Conservation (phyloP, 2,113 vertebrate species). For the Todiramphus chloris region DNA sequence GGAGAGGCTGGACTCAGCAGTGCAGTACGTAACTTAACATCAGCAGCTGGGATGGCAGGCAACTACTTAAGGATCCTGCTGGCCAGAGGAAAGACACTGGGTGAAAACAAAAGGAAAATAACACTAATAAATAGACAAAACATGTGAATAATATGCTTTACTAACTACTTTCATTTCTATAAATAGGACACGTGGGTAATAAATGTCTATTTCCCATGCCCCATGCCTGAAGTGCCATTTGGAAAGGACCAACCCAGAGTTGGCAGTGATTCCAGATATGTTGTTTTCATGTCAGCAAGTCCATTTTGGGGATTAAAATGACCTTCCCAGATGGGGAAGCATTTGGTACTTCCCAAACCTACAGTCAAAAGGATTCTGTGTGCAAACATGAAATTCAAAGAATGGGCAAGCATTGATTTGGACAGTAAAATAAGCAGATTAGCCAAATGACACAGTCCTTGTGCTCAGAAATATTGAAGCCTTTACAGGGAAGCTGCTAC, state of each 20-base stretch:
- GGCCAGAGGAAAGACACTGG: neutral
- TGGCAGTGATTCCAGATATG: neutral
- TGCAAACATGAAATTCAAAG: slow-evolving; percentile 46
- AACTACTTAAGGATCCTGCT: neutral
- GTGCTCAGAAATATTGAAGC: slow-evolving; percentile 43
- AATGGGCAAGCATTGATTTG: slow-evolving; percentile 5
- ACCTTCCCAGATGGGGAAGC: slow-evolving; percentile 60
- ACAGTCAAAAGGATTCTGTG: slow-evolving; percentile 32
- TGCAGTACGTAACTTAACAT: neutral
- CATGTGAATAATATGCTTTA: neutral
- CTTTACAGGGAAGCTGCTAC: slow-evolving; percentile 6
- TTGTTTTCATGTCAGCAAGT: slow-evolving; percentile 49
- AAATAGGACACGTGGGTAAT: neutral
- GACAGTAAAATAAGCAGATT: slow-evolving; percentile 42
- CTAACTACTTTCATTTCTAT: neutral
- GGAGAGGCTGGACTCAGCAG: neutral
- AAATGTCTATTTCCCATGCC: neutral
- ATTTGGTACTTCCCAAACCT: slow-evolving; percentile 56
- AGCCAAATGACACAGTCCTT: slow-evolving; percentile 34
- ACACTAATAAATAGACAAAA: neutral
- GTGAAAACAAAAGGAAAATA: neutral
- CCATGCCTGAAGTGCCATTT: slow-evolving; percentile 32
- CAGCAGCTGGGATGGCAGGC: neutral
- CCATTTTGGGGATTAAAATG: slow-evolving; percentile 44
- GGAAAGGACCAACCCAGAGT: neutral